These are phyloP conservation scores for Crenichthys baileyi DNA, from an alignment of 2,797 vertebrate species.

Conservation along the genomic window DNA sequence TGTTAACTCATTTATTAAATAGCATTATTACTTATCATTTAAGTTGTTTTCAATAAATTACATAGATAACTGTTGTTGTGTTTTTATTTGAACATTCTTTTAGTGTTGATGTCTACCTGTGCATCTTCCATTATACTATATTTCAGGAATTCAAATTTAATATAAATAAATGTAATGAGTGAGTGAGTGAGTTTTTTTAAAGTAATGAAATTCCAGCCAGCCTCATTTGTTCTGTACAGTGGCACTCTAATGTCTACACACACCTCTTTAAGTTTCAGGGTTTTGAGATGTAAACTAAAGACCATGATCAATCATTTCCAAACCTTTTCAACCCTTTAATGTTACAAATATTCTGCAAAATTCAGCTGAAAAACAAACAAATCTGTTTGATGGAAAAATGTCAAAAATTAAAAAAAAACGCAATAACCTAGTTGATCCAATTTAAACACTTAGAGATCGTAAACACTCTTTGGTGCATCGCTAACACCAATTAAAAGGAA, in stretches of 20 bases:
- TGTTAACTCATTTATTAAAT: slow-evolving; percentile 25
- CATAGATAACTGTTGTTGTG: slow-evolving; percentile 3
- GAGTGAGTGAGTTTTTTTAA: too few species aligned
- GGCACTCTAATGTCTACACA: too few species aligned
- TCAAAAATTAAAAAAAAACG: not conserved
- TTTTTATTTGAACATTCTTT: not conserved
- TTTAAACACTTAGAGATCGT: too few species aligned
- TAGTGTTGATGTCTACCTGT: not conserved
- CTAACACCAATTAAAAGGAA: too few species aligned
- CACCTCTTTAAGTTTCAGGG: too few species aligned
- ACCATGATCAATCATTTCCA: not conserved
- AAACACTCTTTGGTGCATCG: too few species aligned
- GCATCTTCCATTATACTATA: not conserved
- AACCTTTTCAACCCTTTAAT: too few species aligned
- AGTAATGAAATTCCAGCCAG: too few species aligned
- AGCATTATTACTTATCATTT: slow-evolving; percentile 24
- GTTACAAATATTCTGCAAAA: not conserved
- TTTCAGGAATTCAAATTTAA: not conserved
- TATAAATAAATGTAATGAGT: too few species aligned
- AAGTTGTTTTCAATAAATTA: slow-evolving; percentile 61
- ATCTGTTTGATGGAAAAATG: too few species aligned
- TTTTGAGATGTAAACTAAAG: not conserved
- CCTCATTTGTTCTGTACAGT: too few species aligned
- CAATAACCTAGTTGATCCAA: too few species aligned
- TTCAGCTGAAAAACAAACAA: not conserved